Conservation (phyloP, 1,140 invertebrate genomes). For the Monomorium pharaonis region DNA sequence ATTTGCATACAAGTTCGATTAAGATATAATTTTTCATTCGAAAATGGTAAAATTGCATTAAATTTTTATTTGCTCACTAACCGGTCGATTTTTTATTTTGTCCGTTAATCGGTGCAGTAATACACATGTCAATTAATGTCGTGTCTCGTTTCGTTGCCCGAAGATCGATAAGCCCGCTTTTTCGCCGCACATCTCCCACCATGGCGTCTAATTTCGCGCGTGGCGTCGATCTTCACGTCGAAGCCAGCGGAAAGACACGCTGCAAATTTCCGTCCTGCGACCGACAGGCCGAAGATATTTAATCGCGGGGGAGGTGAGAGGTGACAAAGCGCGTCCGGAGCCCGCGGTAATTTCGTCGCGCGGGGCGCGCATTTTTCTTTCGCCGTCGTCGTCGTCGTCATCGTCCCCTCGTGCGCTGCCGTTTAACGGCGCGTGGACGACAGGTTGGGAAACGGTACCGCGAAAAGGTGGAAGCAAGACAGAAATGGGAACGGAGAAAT, state of each 20-base stretch:
- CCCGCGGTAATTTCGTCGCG: slow-evolving; percentile 49
- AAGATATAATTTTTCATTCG: too few species aligned
- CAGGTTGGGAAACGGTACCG: not conserved
- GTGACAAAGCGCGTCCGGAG: slow-evolving; percentile 15
- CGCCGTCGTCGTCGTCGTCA: not conserved
- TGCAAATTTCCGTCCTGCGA: not conserved
- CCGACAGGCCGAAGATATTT: slow-evolving; percentile 8
- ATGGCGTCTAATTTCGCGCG: slow-evolving; percentile 17
- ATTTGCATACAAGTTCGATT: too few species aligned
- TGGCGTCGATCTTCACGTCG: not conserved
- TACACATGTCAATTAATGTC: not conserved
- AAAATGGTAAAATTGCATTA: too few species aligned
- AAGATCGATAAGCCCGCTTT: slow-evolving; percentile 27
- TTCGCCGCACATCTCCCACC: not conserved
- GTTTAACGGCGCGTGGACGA: not conserved
- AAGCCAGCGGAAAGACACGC: not conserved
- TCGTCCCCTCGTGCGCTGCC: not conserved
- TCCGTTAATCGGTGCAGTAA: too few species aligned
- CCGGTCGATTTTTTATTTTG: too few species aligned
- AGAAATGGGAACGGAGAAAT: not conserved
- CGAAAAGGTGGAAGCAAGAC: not conserved
- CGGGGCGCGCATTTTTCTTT: slow-evolving; percentile 20
- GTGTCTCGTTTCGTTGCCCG: not conserved
- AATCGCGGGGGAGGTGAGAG: not conserved
- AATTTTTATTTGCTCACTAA: too few species aligned